Conservation (phyloP, 2,888 invertebrate genomes). For the Lasioglossum zephyrum region DNA sequence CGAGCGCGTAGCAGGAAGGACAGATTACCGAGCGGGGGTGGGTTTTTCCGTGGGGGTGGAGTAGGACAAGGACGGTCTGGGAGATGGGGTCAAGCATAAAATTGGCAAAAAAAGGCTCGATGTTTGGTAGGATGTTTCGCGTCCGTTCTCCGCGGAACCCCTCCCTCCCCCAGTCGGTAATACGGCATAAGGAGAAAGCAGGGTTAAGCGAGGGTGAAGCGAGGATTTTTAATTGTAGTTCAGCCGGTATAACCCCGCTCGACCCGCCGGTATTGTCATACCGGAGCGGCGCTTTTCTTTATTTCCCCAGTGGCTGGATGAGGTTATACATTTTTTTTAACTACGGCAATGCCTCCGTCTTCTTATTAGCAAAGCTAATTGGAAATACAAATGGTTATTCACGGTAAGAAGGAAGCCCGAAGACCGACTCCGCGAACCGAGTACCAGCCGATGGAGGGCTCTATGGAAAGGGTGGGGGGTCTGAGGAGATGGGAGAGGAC, state of each 20-base stretch:
- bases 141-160: constrained; percentile 37
- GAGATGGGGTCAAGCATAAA: constrained; percentile 69
- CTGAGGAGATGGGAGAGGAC: constrained; percentile 29
- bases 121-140: constrained; percentile 73
- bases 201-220: constrained; percentile 80
- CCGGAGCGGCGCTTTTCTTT: constrained; percentile 83
- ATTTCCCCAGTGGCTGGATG: constrained; percentile 84
- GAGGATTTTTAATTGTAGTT: constrained; percentile 83
- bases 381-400: constrained; percentile 85
- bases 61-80: constrained; percentile 23
- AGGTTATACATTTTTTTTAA: constrained; percentile 84
- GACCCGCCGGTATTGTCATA: constrained; percentile 81
- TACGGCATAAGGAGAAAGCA: constrained; percentile 76
- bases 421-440: constrained; percentile 68
- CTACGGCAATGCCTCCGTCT: constrained; percentile 82
- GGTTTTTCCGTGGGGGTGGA: neutral
- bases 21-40: constrained; percentile 16
- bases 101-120: constrained; percentile 69
- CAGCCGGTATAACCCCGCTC: constrained; percentile 79
- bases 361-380: constrained; percentile 85
- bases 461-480: constrained; percentile 31
- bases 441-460: constrained; percentile 57
- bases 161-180: constrained; percentile 72
- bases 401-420: constrained; percentile 80
- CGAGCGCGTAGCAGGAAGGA: constrained; percentile 20